Evolutionary conservation across 2,797 vertebrate species (phyloP), one percentile per base, ranked within the genome.

Genomic region (Microctenopoma stevenorrisi): DNA sequence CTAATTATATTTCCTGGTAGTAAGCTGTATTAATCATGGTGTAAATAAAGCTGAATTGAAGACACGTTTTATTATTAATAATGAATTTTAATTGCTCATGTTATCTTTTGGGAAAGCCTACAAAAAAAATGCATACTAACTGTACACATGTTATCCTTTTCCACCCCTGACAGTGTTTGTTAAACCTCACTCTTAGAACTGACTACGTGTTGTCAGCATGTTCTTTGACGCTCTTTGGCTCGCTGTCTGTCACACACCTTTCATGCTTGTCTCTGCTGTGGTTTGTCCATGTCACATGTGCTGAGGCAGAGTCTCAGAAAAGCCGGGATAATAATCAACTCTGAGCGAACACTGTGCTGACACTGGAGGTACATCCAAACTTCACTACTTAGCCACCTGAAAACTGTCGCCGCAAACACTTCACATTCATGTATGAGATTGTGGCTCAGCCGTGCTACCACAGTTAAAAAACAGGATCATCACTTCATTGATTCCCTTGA

Each of bases 211-310:
- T 49, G 14, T 88, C 82, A 85, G 85, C 86, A 67, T 5, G n/a
- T 80, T 62, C 59, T 67, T 8, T 51, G 75, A 56, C 60, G 10
- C 25, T 26, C 44, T 76, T 43, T 82, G 55, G 67, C 55, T 67
- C 18, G 42, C 57, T 77, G 72, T 83, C 57, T 79, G 72, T 83
- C 86, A 83, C 47, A 35, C 15, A 30, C 7, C 72, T 64, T 82
- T 85, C 88, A 85, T 52, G 47, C 80, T 56, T 37, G 86, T 77
- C 83, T 47, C 61, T 7, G 35, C 51, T 48, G 59, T 53, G 8
- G 48, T 72, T 68, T 33, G 49, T 62, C 46, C 55, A 2, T 81
- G 84, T 88, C 85, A 86, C 85, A 79, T 78, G 83, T 82, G 85
- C 84, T 84, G 86, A 66, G 56, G 85, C 84, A 83, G 86, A 66